Evolutionary conservation across 2,113 vertebrate genomes (phyloP).

Genomic region (Nyctereutes procyonoides): DNA sequence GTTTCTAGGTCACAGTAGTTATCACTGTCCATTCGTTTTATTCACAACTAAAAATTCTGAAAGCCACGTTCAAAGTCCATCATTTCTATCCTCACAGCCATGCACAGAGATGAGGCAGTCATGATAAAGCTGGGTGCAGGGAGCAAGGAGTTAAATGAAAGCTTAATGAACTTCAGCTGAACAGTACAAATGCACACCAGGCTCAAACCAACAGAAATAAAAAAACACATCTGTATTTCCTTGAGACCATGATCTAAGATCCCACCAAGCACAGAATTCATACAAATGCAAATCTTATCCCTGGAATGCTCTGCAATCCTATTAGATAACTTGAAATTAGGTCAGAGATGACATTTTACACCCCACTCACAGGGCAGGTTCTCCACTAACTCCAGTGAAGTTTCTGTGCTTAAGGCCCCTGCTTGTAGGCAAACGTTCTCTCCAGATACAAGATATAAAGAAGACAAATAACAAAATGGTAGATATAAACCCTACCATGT

Average conservation of each 20-base stretch:
- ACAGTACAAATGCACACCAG: neutral
- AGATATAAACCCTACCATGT: neutral
- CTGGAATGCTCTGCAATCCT: neutral
- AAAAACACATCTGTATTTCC: neutral
- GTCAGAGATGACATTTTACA: neutral
- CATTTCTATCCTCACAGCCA: neutral
- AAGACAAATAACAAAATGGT: neutral
- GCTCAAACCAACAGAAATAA: neutral
- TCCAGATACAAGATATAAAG: neutral
- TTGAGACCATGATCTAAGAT: neutral
- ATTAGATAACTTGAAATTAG: neutral
- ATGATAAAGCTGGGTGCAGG: neutral
- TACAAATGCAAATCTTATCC: neutral
- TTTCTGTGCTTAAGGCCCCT: neutral
- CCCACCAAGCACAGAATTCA: neutral
- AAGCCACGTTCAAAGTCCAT: neutral
- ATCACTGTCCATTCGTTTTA: neutral
- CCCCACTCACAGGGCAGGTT: neutral
- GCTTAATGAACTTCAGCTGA: neutral
- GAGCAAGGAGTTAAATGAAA: neutral
- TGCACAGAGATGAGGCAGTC: neutral
- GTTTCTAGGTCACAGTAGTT: neutral
- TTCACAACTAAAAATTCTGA: neutral
- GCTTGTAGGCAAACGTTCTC: neutral
- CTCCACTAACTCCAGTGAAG: neutral